Percentiles rank a stretch among this genome's conserved stretches.
These are phyloP conservation scores for Bradypus variegatus DNA, from an alignment of 2,797 vertebrate genomes.

Conservation along the genomic window DNA sequence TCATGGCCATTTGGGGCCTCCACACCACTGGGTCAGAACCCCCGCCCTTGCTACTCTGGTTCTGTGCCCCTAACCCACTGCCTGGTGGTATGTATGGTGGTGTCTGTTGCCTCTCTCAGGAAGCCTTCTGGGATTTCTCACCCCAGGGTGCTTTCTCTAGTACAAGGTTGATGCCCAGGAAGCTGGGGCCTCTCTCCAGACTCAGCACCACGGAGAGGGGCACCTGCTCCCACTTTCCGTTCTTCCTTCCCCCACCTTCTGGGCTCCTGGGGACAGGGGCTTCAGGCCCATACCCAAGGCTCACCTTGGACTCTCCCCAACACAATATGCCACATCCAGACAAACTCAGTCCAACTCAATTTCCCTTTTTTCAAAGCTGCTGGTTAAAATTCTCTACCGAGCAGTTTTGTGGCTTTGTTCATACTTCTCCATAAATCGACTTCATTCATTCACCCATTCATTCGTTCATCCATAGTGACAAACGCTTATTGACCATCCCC, in stretches of 20 bases:
- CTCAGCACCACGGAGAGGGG: not conserved
- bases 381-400: not conserved
- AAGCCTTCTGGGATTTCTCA: accelerated
- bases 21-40: not conserved
- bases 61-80: accelerated
- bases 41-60: accelerated
- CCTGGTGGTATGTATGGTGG: accelerated
- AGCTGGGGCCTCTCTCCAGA: not conserved
- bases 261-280: not conserved
- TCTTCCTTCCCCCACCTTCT: accelerated
- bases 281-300: not conserved
- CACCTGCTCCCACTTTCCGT: accelerated
- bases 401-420: not conserved
- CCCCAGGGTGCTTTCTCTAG: too few species aligned
- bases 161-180: accelerated
- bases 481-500: not conserved
- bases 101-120: not conserved
- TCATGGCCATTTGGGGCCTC: not conserved
- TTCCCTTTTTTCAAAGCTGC: not conserved
- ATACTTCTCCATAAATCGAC: not conserved
- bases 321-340: not conserved
- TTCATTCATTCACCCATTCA: not conserved
- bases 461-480: not conserved
- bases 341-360: not conserved
- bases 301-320: not conserved